These are phyloP conservation scores for Natrix natrix DNA, from an alignment of 2,797 vertebrate genomes.

Conservation along the genomic window DNA sequence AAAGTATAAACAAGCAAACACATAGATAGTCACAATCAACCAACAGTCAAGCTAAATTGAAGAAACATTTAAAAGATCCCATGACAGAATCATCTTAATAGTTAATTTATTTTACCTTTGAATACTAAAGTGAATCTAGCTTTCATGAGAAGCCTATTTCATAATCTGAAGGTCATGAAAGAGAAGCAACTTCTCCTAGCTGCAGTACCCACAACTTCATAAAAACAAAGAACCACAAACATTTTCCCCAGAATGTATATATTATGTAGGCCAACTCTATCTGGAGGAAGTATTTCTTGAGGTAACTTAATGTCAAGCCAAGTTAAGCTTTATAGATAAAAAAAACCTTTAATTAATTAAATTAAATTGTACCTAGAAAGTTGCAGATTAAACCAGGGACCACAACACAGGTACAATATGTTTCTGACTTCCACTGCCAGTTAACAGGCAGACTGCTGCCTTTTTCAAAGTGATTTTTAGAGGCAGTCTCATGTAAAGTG, in stretches of 20 bases:
- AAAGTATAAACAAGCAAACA: neutral
- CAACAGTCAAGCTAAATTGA: neutral
- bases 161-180: neutral
- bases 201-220: neutral
- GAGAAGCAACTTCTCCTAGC: neutral
- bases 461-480: neutral
- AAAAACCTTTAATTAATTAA: neutral
- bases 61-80: neutral
- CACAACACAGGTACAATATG: neutral
- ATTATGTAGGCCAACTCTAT: neutral
- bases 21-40: neutral
- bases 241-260: neutral
- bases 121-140: neutral
- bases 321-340: neutral
- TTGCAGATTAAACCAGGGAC: neutral
- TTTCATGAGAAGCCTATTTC: neutral
- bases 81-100: neutral
- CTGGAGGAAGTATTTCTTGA: neutral
- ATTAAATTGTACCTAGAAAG: neutral
- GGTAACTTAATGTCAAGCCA: neutral
- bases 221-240: neutral
- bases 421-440: neutral
- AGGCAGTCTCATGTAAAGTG: neutral
- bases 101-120: neutral
- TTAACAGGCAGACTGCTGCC: neutral